Percentiles rank a stretch among this genome's conserved stretches.
These are phyloP conservation scores for Camptogramma bilineatum DNA, from an alignment of 2,888 invertebrate species.

Conservation along the genomic window DNA sequence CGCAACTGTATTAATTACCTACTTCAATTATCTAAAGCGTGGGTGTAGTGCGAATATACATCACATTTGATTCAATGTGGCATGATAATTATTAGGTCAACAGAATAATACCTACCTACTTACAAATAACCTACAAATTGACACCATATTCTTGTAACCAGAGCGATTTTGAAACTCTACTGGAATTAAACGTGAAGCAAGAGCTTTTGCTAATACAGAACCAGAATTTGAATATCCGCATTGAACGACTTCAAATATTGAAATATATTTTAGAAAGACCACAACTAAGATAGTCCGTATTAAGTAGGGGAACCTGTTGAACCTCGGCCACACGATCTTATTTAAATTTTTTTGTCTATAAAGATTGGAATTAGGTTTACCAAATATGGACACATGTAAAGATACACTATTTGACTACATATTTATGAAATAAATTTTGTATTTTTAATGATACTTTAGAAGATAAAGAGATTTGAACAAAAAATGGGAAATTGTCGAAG, in stretches of 20 bases:
- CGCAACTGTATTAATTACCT: slow-evolving; percentile 20
- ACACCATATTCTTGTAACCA: slow-evolving; percentile 29
- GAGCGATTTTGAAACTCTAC: slow-evolving; percentile 35
- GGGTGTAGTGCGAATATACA: slow-evolving; percentile 33
- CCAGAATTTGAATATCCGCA: slow-evolving; percentile 1
- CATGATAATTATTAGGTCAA: slow-evolving; percentile 31
- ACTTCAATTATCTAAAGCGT: slow-evolving; percentile 26
- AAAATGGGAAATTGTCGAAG: no score
- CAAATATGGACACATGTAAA: no score
- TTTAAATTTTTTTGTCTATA: no score
- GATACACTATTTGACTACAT: no score
- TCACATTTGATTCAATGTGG: slow-evolving; percentile 23
- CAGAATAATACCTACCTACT: slow-evolving; percentile 16
- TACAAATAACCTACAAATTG: slow-evolving; percentile 26
- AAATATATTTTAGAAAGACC: no score
- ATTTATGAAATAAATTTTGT: no score
- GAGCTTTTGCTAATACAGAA: neutral
- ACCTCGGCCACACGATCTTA: no score
- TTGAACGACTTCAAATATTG: neutral
- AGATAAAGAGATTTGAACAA: no score
- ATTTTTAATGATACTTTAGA: no score
- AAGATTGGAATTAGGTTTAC: no score
- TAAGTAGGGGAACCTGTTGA: no score
- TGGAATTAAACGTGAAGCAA: slow-evolving; percentile 26
- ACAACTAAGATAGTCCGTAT: no score